Conservation (phyloP, 1,140 invertebrate genomes). For the Heliconius hermathena region DNA sequence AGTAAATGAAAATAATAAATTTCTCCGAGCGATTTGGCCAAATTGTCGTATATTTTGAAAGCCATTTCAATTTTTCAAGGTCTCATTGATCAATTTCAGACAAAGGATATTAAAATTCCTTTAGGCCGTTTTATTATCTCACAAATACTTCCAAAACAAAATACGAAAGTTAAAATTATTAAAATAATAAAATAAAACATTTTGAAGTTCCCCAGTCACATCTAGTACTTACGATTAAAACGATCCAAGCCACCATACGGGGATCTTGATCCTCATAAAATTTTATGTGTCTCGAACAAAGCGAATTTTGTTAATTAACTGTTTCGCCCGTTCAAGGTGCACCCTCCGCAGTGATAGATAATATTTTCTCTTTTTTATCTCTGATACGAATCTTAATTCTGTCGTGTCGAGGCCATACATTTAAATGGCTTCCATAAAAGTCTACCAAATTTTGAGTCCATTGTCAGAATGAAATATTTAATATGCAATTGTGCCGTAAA, state of each 20-base stretch:
- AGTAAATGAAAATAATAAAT: too few relatives aligned
- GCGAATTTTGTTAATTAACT: slow-evolving; percentile 81
- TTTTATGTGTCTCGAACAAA: slow-evolving; percentile 80
- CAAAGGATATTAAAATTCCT: too few relatives aligned
- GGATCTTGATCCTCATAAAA: slow-evolving; percentile 80
- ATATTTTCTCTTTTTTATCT: slow-evolving; percentile 62
- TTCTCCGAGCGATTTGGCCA: too few relatives aligned
- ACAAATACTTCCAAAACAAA: too few relatives aligned
- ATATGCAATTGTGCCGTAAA: neutral
- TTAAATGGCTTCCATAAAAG: slow-evolving; percentile 50
- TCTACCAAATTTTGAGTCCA: slow-evolving; percentile 9
- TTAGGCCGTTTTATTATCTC: too few relatives aligned
- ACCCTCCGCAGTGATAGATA: slow-evolving; percentile 72
- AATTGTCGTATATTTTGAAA: too few relatives aligned
- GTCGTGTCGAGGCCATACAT: slow-evolving; percentile 47
- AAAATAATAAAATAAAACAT: neutral
- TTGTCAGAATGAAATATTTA: neutral
- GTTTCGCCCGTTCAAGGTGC: slow-evolving; percentile 55
- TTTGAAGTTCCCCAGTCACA: neutral
- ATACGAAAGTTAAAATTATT: neutral
- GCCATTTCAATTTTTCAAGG: too few relatives aligned
- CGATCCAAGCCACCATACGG: slow-evolving; percentile 52
- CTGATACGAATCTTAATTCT: slow-evolving; percentile 60
- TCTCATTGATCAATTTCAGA: too few relatives aligned
- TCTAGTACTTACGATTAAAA: slow-evolving; percentile 24